Percentiles rank a stretch among this genome's conserved stretches.
phyloP scores from a whole-genome alignment of 2,797 vertebrate genomes.

The Okamejei kenojei region DNA sequence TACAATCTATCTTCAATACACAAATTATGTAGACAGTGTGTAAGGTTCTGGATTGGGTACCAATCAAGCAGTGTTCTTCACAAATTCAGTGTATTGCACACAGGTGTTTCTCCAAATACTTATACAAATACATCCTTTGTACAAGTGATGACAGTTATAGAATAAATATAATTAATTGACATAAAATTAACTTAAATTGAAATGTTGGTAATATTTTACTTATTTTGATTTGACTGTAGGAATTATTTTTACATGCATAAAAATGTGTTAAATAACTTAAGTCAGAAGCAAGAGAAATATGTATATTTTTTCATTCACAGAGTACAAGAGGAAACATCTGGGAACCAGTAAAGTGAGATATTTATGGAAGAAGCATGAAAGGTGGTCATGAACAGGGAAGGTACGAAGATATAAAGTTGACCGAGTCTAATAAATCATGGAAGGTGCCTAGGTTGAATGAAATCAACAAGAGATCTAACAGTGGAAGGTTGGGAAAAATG shows the following conservation, averaged over 20 bases:
- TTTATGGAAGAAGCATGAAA: conserved; percentile 52
- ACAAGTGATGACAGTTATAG: neutral
- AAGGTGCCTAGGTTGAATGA: conserved; percentile 69
- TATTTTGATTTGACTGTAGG: neutral
- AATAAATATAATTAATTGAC: neutral
- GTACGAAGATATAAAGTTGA: conserved; percentile 49
- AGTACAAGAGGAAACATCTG: conserved; percentile 49
- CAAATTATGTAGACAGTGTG: too few species aligned
- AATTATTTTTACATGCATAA: neutral
- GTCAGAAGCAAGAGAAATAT: conserved; percentile 5
- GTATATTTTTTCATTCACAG: conserved; percentile 49
- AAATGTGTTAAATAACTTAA: neutral
- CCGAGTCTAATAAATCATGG: conserved; percentile 57
- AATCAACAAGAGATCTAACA: conserved; percentile 59
- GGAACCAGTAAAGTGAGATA: conserved; percentile 41
- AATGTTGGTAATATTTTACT: neutral
- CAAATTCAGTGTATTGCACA: neutral
- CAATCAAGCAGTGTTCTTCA: too few species aligned
- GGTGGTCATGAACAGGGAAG: conserved; percentile 41
- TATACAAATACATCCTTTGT: neutral
- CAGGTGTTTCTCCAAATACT: neutral
- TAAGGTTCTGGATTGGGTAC: too few species aligned
- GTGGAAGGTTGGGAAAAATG: conserved; percentile 58
- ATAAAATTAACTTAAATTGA: neutral
- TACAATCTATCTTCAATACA: too few species aligned